Evolutionary conservation across 1,140 invertebrate genomes (phyloP).

Genomic region (Hyles vespertilio): DNA sequence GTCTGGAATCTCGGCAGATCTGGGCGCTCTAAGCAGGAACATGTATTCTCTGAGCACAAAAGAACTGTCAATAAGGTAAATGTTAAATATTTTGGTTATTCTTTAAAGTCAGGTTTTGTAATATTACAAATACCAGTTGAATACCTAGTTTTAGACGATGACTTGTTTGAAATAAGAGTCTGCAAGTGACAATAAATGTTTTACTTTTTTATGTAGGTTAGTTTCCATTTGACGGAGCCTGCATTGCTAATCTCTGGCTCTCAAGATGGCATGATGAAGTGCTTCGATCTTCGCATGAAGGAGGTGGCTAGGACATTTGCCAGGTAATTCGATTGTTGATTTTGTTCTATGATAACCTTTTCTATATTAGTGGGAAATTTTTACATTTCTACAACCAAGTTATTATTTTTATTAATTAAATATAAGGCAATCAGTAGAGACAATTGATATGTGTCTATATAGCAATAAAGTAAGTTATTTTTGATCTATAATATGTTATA

Average conservation of each 20-base stretch:
- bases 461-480: too few species aligned
- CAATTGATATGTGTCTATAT: too few species aligned
- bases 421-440: too few species aligned
- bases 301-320: slow-evolving; percentile 91
- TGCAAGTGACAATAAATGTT: neutral
- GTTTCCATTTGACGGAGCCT: slow-evolving; percentile 92
- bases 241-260: slow-evolving; percentile 94
- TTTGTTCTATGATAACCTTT: too few species aligned
- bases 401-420: too few species aligned
- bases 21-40: slow-evolving; percentile 92
- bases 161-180: neutral
- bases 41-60: slow-evolving; percentile 95
- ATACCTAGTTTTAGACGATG: neutral
- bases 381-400: too few species aligned
- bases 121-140: neutral
- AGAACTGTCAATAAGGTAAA: slow-evolving; percentile 93
- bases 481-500: too few species aligned
- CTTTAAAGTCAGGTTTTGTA: neutral
- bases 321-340: slow-evolving; percentile 72
- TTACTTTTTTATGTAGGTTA: slow-evolving; percentile 70
- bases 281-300: slow-evolving; percentile 92
- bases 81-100: neutral
- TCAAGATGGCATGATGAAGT: slow-evolving; percentile 97
- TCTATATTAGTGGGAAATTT: too few species aligned
- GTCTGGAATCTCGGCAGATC: slow-evolving; percentile 94